Conservation (phyloP, 2,888 invertebrate genomes). For the Diarsia dahlii region DNA sequence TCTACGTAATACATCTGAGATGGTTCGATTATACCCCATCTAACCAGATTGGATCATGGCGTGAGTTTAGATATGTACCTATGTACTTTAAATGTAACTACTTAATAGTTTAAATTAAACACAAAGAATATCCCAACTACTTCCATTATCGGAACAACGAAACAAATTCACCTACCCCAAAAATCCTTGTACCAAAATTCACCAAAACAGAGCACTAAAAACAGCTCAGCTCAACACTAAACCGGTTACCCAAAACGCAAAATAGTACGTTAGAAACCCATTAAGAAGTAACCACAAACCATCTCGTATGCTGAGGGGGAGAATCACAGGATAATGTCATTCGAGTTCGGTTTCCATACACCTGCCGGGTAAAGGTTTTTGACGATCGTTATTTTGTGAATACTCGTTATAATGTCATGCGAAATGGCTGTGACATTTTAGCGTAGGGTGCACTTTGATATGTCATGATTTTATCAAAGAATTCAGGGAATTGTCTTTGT, state of each 20-base stretch:
- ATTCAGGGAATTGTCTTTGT: conserved; percentile 2
- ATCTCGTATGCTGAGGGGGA: conserved; percentile 68
- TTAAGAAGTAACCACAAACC: conserved; percentile 67
- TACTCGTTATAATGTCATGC: conserved; percentile 60
- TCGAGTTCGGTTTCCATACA: conserved; percentile 49
- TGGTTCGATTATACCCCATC: no score
- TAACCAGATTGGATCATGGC: no score
- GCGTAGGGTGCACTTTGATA: conserved; percentile 35
- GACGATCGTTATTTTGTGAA: conserved; percentile 53
- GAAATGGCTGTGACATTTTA: conserved; percentile 43
- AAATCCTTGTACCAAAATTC: conserved; percentile 1
- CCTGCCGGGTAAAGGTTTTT: conserved; percentile 48
- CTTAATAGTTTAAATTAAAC: not conserved
- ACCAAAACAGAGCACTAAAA: conserved; percentile 22
- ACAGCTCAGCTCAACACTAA: conserved; percentile 40
- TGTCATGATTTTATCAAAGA: not conserved
- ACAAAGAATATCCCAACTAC: not conserved
- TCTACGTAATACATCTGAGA: no score
- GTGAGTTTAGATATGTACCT: not conserved
- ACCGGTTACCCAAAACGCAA: conserved; percentile 52
- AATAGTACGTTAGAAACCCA: conserved; percentile 61
- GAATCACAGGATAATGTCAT: conserved; percentile 55
- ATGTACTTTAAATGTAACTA: no score
- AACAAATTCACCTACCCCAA: not conserved
- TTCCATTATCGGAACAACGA: not conserved